These are phyloP conservation scores for Amiota mariae DNA, from an alignment of 2,888 invertebrate genomes.

Conservation along the genomic window DNA sequence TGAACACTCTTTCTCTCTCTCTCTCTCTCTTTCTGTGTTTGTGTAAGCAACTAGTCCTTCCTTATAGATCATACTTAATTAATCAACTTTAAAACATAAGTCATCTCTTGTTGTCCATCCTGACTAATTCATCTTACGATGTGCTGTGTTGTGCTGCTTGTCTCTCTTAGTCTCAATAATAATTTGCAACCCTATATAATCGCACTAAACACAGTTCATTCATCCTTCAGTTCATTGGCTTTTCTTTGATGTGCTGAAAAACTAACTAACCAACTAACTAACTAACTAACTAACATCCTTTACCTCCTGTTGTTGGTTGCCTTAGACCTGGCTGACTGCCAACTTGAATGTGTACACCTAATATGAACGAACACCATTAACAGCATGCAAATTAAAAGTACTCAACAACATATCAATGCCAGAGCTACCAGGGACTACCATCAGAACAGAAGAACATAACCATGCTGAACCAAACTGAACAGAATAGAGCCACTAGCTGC, in stretches of 20 bases:
- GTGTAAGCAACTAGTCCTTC: no score
- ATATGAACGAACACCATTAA: slow-evolving; percentile 67
- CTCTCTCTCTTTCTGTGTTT: background rate
- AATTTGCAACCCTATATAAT: slow-evolving; percentile 1
- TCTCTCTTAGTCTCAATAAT: background rate
- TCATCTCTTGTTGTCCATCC: slow-evolving; percentile 1
- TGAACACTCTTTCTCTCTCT: background rate
- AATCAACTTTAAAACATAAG: no score
- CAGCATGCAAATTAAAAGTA: slow-evolving; percentile 68
- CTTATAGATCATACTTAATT: no score
- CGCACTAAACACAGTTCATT: slow-evolving; percentile 21
- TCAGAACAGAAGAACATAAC: background rate
- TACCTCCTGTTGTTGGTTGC: no score
- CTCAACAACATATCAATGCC: slow-evolving; percentile 65
- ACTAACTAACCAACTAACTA: no score
- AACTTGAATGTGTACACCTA: slow-evolving; percentile 41
- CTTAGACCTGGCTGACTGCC: background rate
- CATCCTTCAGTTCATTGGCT: slow-evolving; percentile 26
- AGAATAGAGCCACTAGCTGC: background rate
- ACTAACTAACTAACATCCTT: no score
- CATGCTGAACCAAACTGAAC: background rate
- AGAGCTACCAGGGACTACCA: slow-evolving; percentile 54
- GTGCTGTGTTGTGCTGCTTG: background rate
- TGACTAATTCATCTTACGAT: slow-evolving; percentile 12
- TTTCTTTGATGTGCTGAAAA: background rate